phyloP scores from a whole-genome alignment of 2,888 invertebrate species.

The Xylota segnis region DNA sequence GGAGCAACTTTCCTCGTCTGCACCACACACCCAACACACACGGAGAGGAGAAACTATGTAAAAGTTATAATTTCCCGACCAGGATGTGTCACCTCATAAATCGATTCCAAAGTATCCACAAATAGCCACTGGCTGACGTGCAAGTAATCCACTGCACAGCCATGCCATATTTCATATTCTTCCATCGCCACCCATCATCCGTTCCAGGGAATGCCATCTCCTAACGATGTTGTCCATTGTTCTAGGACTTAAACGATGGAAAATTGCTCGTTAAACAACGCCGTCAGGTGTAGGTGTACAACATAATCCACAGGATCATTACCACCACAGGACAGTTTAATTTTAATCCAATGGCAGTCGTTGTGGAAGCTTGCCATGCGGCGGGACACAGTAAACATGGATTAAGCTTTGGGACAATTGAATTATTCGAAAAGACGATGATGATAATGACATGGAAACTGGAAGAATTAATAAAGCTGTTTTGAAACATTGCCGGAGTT shows the following conservation, averaged over 20 bases:
- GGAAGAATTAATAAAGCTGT: slow-evolving; percentile 65
- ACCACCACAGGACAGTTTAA: slow-evolving; percentile 43
- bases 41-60: slow-evolving; percentile 14
- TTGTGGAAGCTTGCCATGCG: slow-evolving; percentile 1
- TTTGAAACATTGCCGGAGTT: slow-evolving; percentile 58
- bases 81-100: slow-evolving; percentile 53
- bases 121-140: slow-evolving; percentile 57
- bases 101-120: slow-evolving; percentile 55
- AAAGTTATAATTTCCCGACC: slow-evolving; percentile 10
- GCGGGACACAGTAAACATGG: slow-evolving; percentile 58
- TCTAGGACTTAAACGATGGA: slow-evolving; percentile 45
- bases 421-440: slow-evolving; percentile 64
- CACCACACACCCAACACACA: not conserved
- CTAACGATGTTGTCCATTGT: slow-evolving; percentile 24
- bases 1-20: slow-evolving; percentile 3
- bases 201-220: not conserved
- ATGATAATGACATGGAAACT: slow-evolving; percentile 56
- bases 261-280: slow-evolving; percentile 55
- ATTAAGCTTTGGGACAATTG: slow-evolving; percentile 65
- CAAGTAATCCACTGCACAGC: slow-evolving; percentile 48
- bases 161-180: slow-evolving; percentile 43
- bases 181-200: slow-evolving; percentile 10
- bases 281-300: slow-evolving; percentile 50
- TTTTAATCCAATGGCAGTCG: slow-evolving; percentile 51
- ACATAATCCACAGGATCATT: slow-evolving; percentile 53